Percentiles rank a stretch among this genome's conserved stretches.
phyloP scores from a whole-genome alignment of 2,888 invertebrate species.

The Drosophila lutescens region DNA sequence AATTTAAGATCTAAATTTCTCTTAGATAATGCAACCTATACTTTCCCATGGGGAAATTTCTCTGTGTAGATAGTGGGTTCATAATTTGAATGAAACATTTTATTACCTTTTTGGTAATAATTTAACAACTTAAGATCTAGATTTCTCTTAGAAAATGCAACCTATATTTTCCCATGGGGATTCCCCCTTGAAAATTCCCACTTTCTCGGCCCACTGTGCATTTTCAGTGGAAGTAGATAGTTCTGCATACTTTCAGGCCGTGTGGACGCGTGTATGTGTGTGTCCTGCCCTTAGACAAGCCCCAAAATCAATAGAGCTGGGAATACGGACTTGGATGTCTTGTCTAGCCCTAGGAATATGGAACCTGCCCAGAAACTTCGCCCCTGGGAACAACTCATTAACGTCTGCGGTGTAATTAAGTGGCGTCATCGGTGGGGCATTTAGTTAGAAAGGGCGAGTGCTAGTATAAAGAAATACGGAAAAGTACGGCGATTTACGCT shows the following conservation, averaged over 20 bases:
- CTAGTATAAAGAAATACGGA: conserved; percentile 10
- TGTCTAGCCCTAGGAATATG: conserved; percentile 17
- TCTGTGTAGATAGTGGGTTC: too few relatives aligned
- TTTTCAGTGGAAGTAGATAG: conserved; percentile 7
- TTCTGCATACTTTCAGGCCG: conserved; percentile 51
- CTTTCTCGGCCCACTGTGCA: conserved; percentile 25
- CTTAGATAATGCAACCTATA: too few relatives aligned
- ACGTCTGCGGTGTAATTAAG: conserved; percentile 53
- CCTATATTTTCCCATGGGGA: too few relatives aligned
- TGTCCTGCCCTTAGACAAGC: conserved; percentile 36
- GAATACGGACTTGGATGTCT: background rate
- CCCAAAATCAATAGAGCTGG: conserved; percentile 44
- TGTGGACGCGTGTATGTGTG: conserved; percentile 14
- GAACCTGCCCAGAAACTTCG: conserved; percentile 2
- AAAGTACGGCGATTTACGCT: conserved; percentile 28
- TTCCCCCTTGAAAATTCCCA: background rate
- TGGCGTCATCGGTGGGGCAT: conserved; percentile 33
- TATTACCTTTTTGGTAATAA: too few relatives aligned
- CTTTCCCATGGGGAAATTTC: too few relatives aligned
- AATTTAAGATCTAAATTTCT: too few relatives aligned
- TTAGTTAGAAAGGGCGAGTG: conserved; percentile 2
- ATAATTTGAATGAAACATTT: too few relatives aligned
- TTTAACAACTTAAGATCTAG: too few relatives aligned
- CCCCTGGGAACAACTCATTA: conserved; percentile 45
- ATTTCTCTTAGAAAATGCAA: too few relatives aligned